These are phyloP conservation scores for Sclerurus mexicanus DNA, from an alignment of 2,113 vertebrate species.

Conservation along the genomic window DNA sequence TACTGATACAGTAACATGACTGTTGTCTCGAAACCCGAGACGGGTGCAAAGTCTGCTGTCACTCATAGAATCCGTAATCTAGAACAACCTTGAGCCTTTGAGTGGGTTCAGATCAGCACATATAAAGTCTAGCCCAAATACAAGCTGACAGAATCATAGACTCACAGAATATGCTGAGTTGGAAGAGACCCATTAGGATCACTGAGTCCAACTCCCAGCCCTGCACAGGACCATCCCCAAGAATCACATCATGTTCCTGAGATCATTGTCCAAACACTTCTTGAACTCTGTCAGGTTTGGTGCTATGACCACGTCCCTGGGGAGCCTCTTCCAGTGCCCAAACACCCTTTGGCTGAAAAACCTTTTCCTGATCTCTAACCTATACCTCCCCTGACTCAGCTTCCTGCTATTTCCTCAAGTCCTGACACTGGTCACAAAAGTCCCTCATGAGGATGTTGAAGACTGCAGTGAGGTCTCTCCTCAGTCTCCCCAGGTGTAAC, in stretches of 20 bases:
- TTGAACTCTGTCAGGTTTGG: neutral
- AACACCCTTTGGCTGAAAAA: neutral
- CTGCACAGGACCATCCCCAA: neutral
- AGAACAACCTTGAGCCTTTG: neutral
- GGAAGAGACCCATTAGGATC: neutral
- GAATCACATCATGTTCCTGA: neutral
- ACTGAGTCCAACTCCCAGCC: neutral
- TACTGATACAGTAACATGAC: neutral
- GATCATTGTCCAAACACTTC: neutral
- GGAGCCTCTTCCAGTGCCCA: neutral
- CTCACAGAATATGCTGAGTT: neutral
- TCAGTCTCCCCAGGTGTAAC: neutral
- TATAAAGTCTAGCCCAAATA: neutral
- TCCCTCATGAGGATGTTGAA: neutral
- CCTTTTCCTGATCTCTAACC: neutral
- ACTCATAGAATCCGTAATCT: fast-evolving
- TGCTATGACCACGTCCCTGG: neutral
- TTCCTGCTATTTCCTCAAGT: neutral
- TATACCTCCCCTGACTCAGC: neutral
- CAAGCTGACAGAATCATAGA: neutral
- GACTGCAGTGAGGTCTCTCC: neutral
- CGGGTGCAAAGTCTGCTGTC: neutral
- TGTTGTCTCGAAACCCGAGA: neutral
- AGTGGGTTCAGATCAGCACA: neutral
- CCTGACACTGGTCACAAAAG: neutral